phyloP scores from a whole-genome alignment of 1,140 invertebrate species.

The Limonius californicus region DNA sequence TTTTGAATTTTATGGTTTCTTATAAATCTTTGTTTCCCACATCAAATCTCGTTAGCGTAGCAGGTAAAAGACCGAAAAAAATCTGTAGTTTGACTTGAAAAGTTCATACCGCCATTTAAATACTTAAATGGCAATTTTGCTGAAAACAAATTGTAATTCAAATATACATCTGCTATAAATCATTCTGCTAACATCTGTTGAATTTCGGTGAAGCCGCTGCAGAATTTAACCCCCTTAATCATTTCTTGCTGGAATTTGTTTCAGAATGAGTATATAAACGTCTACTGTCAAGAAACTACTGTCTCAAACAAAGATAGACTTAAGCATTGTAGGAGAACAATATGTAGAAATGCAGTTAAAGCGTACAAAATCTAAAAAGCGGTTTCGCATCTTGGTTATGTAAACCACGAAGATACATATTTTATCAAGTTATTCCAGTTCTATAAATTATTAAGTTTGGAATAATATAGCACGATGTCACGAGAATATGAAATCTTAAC shows the following conservation, averaged over 20 bases:
- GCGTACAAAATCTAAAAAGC: slow-evolving; percentile 32
- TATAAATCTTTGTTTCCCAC: slow-evolving; percentile 2
- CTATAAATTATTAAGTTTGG: slow-evolving; percentile 30
- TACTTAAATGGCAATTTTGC: slow-evolving; percentile 18
- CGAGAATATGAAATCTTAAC: not conserved
- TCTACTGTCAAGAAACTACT: not conserved
- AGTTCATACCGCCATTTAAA: not conserved
- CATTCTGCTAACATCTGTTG: slow-evolving; percentile 34
- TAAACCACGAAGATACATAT: slow-evolving; percentile 24
- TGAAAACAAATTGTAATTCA: slow-evolving; percentile 25
- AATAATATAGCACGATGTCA: not conserved
- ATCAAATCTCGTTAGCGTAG: not conserved
- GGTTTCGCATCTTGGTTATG: slow-evolving; percentile 18
- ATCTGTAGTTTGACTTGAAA: not conserved
- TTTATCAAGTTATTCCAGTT: slow-evolving; percentile 32
- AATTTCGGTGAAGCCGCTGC: slow-evolving; percentile 33
- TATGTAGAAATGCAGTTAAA: slow-evolving; percentile 5
- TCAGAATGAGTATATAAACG: slow-evolving; percentile 22
- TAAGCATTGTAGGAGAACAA: not conserved
- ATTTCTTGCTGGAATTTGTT: slow-evolving; percentile 29
- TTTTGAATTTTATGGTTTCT: not conserved
- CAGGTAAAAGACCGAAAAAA: not conserved
- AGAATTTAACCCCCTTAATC: slow-evolving; percentile 36
- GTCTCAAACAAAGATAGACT: not conserved
- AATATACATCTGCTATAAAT: slow-evolving; percentile 31